phyloP scores from a whole-genome alignment of 2,797 vertebrate genomes.

The Peromyscus nudipes region DNA sequence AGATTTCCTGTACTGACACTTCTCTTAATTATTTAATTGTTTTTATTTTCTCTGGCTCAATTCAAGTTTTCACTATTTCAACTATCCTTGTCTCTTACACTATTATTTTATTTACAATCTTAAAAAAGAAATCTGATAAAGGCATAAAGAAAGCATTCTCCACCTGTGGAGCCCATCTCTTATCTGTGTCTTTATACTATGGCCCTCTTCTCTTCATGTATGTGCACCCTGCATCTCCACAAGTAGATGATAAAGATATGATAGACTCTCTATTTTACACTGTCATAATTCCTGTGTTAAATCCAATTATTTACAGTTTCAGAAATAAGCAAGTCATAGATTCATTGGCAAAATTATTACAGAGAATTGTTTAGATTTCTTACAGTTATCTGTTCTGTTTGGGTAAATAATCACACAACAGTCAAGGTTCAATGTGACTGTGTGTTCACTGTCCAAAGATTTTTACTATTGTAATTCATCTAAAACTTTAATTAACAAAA shows the following conservation, averaged over 20 bases:
- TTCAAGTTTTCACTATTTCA: conserved; percentile 41
- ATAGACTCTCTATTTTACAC: conserved; percentile 62
- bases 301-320: conserved; percentile 70
- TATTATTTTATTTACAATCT: conserved; percentile 46
- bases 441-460: not conserved
- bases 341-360: conserved; percentile 52
- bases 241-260: conserved; percentile 43
- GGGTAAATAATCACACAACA: not conserved
- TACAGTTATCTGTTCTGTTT: not conserved
- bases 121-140: conserved; percentile 48
- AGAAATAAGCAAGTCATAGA: conserved; percentile 69
- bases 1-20: conserved; percentile 56
- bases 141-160: conserved; percentile 62
- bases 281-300: conserved; percentile 69
- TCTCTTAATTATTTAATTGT: conserved; percentile 26
- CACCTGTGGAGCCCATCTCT: conserved; percentile 67
- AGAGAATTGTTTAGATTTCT: not conserved
- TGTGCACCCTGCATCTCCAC: conserved; percentile 17
- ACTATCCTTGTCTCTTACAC: conserved; percentile 51
- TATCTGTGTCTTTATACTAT: conserved; percentile 66
- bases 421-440: not conserved
- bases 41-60: conserved; percentile 50
- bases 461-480: not conserved
- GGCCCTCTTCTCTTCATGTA: conserved; percentile 64
- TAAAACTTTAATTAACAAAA: not conserved